phyloP scores from a whole-genome alignment of 2,888 invertebrate species.

The Luperina testacea region DNA sequence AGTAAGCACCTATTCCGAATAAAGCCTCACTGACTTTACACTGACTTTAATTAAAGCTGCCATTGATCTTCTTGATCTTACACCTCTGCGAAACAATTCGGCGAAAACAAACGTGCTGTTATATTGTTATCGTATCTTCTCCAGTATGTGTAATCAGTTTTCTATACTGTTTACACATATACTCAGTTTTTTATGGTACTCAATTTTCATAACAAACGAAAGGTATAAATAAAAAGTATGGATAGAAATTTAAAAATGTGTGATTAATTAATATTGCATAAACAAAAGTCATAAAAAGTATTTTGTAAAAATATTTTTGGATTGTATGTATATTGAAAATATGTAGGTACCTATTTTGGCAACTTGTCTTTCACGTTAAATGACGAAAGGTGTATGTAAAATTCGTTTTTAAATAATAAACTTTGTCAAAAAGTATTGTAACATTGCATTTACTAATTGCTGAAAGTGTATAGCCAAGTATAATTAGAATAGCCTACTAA shows the following conservation, averaged over 20 bases:
- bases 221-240: not conserved
- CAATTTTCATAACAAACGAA: not conserved
- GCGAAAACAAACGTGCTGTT: not conserved
- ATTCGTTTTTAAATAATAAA: not conserved
- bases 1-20: not conserved
- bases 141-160: too few species aligned
- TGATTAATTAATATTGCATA: slow-evolving; percentile 2
- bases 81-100: not conserved
- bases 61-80: not conserved
- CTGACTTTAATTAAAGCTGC: not conserved
- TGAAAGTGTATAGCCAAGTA: slow-evolving; percentile 2
- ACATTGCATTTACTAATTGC: slow-evolving; percentile 43
- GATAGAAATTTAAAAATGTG: not conserved
- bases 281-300: slow-evolving; percentile 26
- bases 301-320: slow-evolving; percentile 36
- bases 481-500: slow-evolving; percentile 1
- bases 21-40: not conserved
- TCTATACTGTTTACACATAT: too few species aligned
- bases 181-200: too few species aligned
- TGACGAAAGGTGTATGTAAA: not conserved
- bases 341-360: slow-evolving; percentile 12
- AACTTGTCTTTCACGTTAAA: slow-evolving; percentile 1
- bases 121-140: not conserved
- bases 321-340: slow-evolving; percentile 10
- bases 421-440: slow-evolving; percentile 21